These are phyloP conservation scores for Ceyx margarethae DNA, from an alignment of 2,113 vertebrate species.

Conservation along the genomic window DNA sequence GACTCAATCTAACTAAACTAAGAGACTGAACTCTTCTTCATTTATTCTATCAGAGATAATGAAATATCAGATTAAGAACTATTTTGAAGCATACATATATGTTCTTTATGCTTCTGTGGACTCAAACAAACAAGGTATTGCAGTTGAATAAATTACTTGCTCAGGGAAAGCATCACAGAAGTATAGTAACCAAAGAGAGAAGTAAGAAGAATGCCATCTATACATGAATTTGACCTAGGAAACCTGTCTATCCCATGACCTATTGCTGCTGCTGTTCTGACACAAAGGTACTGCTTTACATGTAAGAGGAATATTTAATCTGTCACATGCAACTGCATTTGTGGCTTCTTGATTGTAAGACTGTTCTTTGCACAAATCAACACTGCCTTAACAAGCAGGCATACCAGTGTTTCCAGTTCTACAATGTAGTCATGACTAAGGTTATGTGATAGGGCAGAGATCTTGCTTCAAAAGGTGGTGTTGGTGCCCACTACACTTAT, in stretches of 20 bases:
- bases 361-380: not conserved
- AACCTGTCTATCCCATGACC: not conserved
- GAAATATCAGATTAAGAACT: not conserved
- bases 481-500: not conserved
- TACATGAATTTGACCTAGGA: not conserved
- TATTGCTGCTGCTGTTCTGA: not conserved
- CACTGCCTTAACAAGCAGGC: not conserved
- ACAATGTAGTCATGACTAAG: not conserved
- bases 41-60: not conserved
- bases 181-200: not conserved
- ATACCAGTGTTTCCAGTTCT: not conserved
- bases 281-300: not conserved
- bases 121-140: not conserved
- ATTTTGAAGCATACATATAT: not conserved
- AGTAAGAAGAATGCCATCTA: not conserved
- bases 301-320: not conserved
- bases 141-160: not conserved
- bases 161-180: not conserved
- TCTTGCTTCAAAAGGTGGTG: not conserved
- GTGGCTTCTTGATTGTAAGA: not conserved
- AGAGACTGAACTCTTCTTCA: not conserved
- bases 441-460: not conserved
- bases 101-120: not conserved
- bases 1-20: not conserved
- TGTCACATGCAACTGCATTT: not conserved